phyloP scores from a whole-genome alignment of 1,140 invertebrate genomes.

The Calliphora vicina region DNA sequence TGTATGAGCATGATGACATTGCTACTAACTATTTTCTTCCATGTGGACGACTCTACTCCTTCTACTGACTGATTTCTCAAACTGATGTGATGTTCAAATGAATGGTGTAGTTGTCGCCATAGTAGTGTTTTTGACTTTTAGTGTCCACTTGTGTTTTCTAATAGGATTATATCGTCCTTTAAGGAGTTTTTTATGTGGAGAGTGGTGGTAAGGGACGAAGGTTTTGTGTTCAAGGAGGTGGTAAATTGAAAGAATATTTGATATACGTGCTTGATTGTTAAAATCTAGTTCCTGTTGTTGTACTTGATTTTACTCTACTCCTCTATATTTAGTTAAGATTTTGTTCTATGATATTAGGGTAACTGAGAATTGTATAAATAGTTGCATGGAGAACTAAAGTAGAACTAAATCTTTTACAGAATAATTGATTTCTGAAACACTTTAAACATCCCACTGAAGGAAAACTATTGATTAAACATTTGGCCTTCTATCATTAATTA shows the following conservation, averaged over 20 bases:
- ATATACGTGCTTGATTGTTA: constrained; percentile 19
- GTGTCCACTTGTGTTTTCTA: constrained; percentile 32
- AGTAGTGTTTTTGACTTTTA: constrained; percentile 30
- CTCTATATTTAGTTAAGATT: neutral
- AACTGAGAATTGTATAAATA: neutral
- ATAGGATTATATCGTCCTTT: constrained; percentile 21
- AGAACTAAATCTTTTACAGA: too few species aligned
- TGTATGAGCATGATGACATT: neutral
- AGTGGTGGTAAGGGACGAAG: neutral
- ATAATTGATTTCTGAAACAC: too few species aligned
- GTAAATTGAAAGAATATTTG: neutral
- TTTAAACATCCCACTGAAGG: too few species aligned
- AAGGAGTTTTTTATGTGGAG: neutral
- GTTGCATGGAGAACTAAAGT: too few species aligned
- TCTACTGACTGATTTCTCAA: too few species aligned
- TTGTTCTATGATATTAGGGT: neutral
- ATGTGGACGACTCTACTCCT: too few species aligned
- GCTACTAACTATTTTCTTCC: neutral
- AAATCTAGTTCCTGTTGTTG: constrained; percentile 3
- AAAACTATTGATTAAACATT: too few species aligned
- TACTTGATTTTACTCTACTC: neutral
- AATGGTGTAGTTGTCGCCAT: neutral
- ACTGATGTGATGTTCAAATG: too few species aligned
- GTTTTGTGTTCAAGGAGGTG: neutral
- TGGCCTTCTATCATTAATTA: too few species aligned